Evolutionary conservation across 2,797 vertebrate species (phyloP), one percentile per base, ranked within the genome.

Genomic region (Allobates femoralis): DNA sequence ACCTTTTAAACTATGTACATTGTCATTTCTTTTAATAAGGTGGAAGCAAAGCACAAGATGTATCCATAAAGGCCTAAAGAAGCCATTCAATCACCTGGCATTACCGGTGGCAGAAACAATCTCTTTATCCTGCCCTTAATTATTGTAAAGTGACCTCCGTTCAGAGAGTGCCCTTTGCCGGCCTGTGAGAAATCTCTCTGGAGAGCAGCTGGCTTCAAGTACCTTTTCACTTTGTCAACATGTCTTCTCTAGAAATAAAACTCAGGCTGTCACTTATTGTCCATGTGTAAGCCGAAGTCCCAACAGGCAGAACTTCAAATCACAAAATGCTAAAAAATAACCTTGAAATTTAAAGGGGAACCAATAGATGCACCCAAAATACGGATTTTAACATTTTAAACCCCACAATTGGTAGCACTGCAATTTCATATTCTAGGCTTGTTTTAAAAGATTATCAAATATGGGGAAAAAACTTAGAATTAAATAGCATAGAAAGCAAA

Each of bases 121-220:
- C 80, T 83, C 85, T 81, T 87, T 83, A 83, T 87, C 85, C 53
- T 87, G 80, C 85, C 85, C 85, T 87, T 87, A 87, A 87, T 87
- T 87, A 87, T 87, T 64, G 85, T 58, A 83, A 87, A 83, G 85
- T 67, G 85, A 87, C 85, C 85, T 83, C 51, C n/a, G 80, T 46
- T 83, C 80, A 78, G 85, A 80, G 55, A 46, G 74, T 77, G 85
- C 74, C 74, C 85, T 87, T 87, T 83, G 30, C 62, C 50, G 79
- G 62, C 74, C 79, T 77, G 73, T 62, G 50, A 51, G 79, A 82
- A 50, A 86, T 82, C 85, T 83, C 85, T 83, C 85, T 50, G 51
- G 85, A 83, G 85, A 83, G 66, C 62, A 51, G 55, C 80, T 81
- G 56, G 64, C 80, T 71, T 58, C 73, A 71, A 77, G 80, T 83